A percentile compares a stretch with the other conserved stretches of the same genome.
These are phyloP conservation scores for Panagrolaimus sp. DNA, from an alignment of 1,140 invertebrate species.

Conservation along the genomic window DNA sequence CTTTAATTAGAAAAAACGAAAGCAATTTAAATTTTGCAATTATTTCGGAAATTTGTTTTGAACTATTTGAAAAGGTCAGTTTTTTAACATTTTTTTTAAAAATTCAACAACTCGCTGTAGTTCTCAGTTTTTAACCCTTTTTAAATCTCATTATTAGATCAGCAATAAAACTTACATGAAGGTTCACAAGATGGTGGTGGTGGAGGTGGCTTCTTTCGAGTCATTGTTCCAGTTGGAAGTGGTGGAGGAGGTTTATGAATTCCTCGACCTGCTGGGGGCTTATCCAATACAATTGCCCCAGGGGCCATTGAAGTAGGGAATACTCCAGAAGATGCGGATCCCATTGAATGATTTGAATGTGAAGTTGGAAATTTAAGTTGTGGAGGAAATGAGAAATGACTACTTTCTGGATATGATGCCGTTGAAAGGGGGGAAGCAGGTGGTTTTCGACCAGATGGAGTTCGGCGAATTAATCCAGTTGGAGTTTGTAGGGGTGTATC, in stretches of 20 bases:
- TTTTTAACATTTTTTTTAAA: no score
- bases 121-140: no score
- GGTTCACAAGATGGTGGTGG: slow-evolving; percentile 8
- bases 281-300: slow-evolving; percentile 3
- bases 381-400: neutral
- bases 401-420: neutral
- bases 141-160: neutral
- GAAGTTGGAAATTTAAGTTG: neutral
- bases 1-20: no score
- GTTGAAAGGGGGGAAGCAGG: neutral
- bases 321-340: neutral
- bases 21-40: no score
- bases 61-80: no score
- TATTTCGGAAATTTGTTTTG: no score
- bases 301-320: slow-evolving; percentile 3
- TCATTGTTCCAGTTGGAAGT: neutral
- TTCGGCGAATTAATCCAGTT: neutral
- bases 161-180: no score
- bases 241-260: slow-evolving; percentile 12
- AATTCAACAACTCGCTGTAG: neutral
- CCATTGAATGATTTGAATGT: slow-evolving; percentile 5
- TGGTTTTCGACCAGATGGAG: neutral
- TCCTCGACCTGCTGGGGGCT: neutral
- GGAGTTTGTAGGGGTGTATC: slow-evolving; percentile 4
- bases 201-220: neutral